Evolutionary conservation across 1,140 invertebrate species (phyloP).

Genomic region (Polypedilum vanderplanki): DNA sequence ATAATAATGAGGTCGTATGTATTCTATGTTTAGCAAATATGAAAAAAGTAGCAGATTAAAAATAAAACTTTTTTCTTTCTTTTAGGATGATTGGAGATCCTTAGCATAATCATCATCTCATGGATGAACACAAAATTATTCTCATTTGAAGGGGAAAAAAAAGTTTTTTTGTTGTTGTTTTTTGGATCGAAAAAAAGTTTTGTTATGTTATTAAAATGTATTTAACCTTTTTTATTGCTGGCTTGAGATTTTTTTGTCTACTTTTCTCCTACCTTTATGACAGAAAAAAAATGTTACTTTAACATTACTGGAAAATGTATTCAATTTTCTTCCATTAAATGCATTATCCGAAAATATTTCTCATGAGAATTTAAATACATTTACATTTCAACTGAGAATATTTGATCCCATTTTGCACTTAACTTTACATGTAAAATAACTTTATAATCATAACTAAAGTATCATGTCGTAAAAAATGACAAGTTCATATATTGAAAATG

Average conservation of each 20-base stretch:
- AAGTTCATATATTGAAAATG: no score
- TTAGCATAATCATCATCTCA: constrained; percentile 10
- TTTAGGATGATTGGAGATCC: no score
- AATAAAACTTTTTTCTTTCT: background rate
- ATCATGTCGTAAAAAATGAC: no score
- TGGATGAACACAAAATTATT: background rate
- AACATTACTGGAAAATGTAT: no score
- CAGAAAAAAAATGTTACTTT: background rate
- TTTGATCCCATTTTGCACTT: no score
- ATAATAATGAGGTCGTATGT: constrained; percentile 18
- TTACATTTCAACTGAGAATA: no score
- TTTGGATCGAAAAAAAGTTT: background rate
- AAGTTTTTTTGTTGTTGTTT: background rate
- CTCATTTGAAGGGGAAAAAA: background rate
- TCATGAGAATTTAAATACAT: no score
- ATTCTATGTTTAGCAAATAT: background rate
- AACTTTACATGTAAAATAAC: no score
- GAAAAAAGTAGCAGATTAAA: background rate
- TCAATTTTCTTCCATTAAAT: no score
- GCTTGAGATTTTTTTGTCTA: background rate
- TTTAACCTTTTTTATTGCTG: background rate
- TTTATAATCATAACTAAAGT: no score
- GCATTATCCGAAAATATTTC: no score
- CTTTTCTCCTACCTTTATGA: background rate
- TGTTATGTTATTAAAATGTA: constrained; percentile 19